A percentile compares a stretch with the other conserved stretches of the same genome.
phyloP scores from a whole-genome alignment of 1,140 invertebrate genomes.

The Asobara japonica region DNA sequence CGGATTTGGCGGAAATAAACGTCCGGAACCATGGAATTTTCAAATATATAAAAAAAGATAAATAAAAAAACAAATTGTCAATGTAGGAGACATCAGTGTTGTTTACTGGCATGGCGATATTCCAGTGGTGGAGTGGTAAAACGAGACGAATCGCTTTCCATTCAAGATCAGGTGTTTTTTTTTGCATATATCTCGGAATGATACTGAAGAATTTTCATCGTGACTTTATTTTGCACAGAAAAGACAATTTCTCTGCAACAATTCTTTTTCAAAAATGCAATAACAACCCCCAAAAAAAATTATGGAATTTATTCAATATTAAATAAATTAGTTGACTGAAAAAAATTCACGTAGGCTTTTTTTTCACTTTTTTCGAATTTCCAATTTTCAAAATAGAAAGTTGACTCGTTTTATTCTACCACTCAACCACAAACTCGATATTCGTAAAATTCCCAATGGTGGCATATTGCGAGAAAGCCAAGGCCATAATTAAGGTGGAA shows the following conservation, averaged over 20 bases:
- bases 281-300: no score
- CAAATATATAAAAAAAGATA: slow-evolving; percentile 60
- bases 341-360: neutral
- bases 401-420: neutral
- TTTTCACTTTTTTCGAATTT: neutral
- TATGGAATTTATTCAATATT: no score
- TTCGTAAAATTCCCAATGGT: slow-evolving; percentile 4
- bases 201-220: neutral
- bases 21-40: slow-evolving; percentile 62
- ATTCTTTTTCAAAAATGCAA: no score
- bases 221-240: no score
- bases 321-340: no score
- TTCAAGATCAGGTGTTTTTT: neutral
- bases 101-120: neutral
- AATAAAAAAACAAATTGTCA: slow-evolving; percentile 43
- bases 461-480: neutral
- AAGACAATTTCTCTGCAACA: no score
- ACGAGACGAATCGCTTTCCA: neutral
- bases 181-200: neutral
- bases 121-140: neutral
- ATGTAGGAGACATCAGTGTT: neutral
- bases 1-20: slow-evolving; percentile 52
- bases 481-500: neutral
- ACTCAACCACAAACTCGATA: slow-evolving; percentile 30
- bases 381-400: no score